Evolutionary conservation across 2,113 vertebrate genomes (phyloP), one percentile per base, ranked within the genome.

Genomic region (Ptyas mucosa): DNA sequence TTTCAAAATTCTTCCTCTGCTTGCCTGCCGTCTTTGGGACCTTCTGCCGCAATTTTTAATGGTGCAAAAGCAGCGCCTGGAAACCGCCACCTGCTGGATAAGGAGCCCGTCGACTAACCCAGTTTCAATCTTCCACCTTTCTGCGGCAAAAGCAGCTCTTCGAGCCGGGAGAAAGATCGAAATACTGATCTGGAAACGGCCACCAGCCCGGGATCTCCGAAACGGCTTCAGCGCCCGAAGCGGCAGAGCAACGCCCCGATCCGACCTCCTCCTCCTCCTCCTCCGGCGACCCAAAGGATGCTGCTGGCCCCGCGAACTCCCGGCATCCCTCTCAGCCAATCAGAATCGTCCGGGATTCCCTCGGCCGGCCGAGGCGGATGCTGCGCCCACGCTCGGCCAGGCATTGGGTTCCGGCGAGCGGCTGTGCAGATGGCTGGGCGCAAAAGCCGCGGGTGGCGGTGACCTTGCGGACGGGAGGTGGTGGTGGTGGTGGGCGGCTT

Each of bases 281-380:
- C 18, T 9, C 7, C 12, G 46, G 89, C 24, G 2, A 64, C 58
- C 24, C 61, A 51, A 58, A 29, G 85, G 85, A 54, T 12, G 21
- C 1, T 24, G 54, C 1, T 24, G 54, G 1, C 1, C 0, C 15
- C 0, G 64, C 18, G 43, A 8, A 5, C 86, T 9, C 53, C 61
- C 24, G n/a, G 87, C 61, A 81, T 52, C 94, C 39, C 39, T 7
- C n/a, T 86, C 91, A 89, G 89, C 57, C 49, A 51, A 90, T 93
- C 93, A 52, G 43, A 8, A 58, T 43, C 69, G 90, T 29, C 0
- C 29, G 20, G 26, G 24, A 81, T 81, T 12, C n/a, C 53, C 89
- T 26, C 49, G 18, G 2, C 24, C 0, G 85, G 49, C 26, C 23
- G 75, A 55, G 21, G 53, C 23, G 8, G 52, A 8, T 3, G 15